Conservation (phyloP, 2,113 vertebrate species). For the Scolopax mira region DNA sequence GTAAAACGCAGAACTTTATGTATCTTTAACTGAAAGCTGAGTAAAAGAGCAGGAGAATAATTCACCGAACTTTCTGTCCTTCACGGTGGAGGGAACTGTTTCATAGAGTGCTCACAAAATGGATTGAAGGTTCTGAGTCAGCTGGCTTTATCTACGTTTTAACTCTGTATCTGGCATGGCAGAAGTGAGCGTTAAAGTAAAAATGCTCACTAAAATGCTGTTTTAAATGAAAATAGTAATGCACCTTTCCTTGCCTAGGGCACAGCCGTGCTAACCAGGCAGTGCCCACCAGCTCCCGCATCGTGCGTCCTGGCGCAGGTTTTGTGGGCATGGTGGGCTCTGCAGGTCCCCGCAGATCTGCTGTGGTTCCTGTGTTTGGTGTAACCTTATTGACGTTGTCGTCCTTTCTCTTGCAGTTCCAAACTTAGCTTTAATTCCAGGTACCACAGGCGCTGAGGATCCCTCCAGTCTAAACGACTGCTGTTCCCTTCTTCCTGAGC, state of each 20-base stretch:
- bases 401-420: not conserved
- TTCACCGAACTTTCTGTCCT: not conserved
- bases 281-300: accelerated
- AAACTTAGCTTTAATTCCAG: not conserved
- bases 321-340: not conserved
- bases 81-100: not conserved
- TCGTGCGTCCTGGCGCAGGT: accelerated
- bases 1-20: not conserved
- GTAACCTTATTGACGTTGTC: accelerated
- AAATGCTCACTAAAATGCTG: not conserved
- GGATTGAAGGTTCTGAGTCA: not conserved
- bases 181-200: not conserved
- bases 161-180: not conserved
- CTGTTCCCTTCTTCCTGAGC: not conserved
- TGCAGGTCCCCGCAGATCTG: accelerated
- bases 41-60: not conserved
- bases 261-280: not conserved
- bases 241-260: no score
- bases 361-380: accelerated
- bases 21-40: not conserved
- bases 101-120: accelerated
- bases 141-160: not conserved
- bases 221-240: not conserved
- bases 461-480: not conserved
- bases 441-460: not conserved